These are phyloP conservation scores for Ectobius pallidus DNA, from an alignment of 2,888 invertebrate species.

Conservation along the genomic window DNA sequence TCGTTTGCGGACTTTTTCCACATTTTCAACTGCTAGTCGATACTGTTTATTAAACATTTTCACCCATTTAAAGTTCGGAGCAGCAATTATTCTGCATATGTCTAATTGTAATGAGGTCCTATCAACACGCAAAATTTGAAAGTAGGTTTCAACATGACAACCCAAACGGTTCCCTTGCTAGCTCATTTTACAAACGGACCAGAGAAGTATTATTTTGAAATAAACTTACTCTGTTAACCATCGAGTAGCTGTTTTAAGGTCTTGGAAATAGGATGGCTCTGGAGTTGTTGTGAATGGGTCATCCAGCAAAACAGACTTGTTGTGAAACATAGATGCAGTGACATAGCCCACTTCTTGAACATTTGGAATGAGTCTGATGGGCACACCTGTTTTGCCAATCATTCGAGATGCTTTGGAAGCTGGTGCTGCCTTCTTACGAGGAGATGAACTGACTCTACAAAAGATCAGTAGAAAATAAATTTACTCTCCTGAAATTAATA, in stretches of 20 bases:
- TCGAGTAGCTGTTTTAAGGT: background rate
- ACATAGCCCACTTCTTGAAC: conserved; percentile 15
- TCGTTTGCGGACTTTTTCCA: too few relatives aligned
- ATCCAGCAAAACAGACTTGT: background rate
- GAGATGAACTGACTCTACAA: background rate
- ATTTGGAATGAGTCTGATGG: conserved; percentile 17
- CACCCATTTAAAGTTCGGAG: too few relatives aligned
- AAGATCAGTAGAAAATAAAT: background rate
- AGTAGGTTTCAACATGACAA: too few relatives aligned
- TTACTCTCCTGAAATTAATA: too few relatives aligned
- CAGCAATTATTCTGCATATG: too few relatives aligned
- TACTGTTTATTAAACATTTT: too few relatives aligned
- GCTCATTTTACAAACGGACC: too few relatives aligned
- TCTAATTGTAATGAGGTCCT: too few relatives aligned
- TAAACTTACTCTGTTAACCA: conserved; percentile 19
- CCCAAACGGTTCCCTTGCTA: too few relatives aligned
- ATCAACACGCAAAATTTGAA: too few relatives aligned
- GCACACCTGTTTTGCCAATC: background rate
- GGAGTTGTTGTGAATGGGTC: background rate
- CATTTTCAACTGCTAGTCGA: too few relatives aligned
- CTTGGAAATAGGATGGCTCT: background rate
- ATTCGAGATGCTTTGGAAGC: background rate
- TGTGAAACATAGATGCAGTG: conserved; percentile 3
- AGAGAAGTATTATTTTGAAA: too few relatives aligned
- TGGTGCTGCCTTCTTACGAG: background rate